A percentile compares a stretch with the other conserved stretches of the same genome.
Evolutionary conservation across 2,113 vertebrate species (phyloP).

Genomic region (Oreochromis spilurus): DNA sequence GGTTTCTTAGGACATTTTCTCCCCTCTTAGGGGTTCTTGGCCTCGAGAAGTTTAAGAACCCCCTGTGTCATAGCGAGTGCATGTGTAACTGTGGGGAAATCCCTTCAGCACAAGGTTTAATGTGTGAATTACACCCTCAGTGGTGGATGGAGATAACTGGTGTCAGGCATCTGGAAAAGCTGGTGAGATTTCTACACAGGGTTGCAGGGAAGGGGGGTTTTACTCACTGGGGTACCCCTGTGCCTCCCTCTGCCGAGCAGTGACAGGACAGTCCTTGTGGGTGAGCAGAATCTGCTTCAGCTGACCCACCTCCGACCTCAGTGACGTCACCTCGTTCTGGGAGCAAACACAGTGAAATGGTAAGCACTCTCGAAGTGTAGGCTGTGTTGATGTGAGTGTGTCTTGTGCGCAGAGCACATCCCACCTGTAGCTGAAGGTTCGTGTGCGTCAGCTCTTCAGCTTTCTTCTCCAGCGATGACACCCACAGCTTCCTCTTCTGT

Average conservation of each 20-base stretch:
- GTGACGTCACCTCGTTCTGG: conserved; percentile 94
- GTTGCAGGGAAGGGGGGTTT: background rate
- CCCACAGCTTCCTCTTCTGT: conserved; percentile 99
- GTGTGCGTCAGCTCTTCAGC: conserved; percentile 98
- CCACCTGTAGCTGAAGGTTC: conserved; percentile 98
- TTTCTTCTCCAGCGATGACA: conserved; percentile 98
- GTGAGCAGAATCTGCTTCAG: conserved; percentile 96
- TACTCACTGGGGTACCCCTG: conserved; percentile 97
- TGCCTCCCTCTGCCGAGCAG: conserved; percentile 91
- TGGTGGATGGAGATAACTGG: conserved; percentile 16
- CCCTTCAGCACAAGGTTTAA: background rate
- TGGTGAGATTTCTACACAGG: conserved; percentile 19
- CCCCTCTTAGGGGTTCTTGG: background rate
- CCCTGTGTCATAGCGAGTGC: background rate
- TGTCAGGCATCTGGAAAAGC: conserved; percentile 17
- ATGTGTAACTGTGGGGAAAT: background rate
- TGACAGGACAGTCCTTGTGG: conserved; percentile 98
- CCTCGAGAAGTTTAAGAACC: background rate
- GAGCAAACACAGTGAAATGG: background rate
- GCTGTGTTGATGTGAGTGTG: background rate
- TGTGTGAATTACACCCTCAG: conserved; percentile 1
- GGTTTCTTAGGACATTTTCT: background rate
- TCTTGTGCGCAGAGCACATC: background rate
- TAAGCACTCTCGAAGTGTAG: background rate
- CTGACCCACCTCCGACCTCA: conserved; percentile 96